Evolutionary conservation across 2,797 vertebrate genomes (phyloP), one percentile per base, ranked within the genome.

Genomic region (Novumbra hubbsi): DNA sequence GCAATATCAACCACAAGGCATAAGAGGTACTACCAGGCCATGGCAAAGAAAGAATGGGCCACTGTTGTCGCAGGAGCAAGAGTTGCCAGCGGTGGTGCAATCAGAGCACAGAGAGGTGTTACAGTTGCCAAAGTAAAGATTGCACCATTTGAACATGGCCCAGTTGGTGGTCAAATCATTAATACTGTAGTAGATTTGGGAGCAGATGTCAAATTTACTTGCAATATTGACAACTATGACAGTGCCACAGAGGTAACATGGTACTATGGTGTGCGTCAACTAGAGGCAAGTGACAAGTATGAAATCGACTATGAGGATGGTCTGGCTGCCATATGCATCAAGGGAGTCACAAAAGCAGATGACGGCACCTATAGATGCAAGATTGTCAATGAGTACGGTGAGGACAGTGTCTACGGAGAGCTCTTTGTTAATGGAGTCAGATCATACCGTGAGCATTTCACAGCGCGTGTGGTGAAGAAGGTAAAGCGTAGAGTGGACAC

Each of bases 321-420:
- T 24, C 87, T 97, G 81, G 96, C 98, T 76, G 94, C 93, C 27
- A 95, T 99, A 81, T 95, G 94, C 8, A 85, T 99, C 82, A 95
- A 96, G 89, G 95, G 95, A 49, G 92, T 98, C 78, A 93, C 91
- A 73, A 97, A 93, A 91, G 90, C 96, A 0, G 97, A 99, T 79
- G 96, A 99, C 57, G 97, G 98, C 73, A 99, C 95, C 24, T 99
- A 99, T 86, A 94, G 97, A 87, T 99, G 98, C 90, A 99, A 99
- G 88, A 92, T 95, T 75, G 93, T 95, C 77, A 99, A 99, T 76
- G 97, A 98, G 87, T 99, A 98, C 0, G 97, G 98, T 67, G 98
- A 99, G 88, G 96, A 97, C 84, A 99, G 98, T 76, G 95, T 93
- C 76, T 98, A 99, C 0, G 95, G 93, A 76, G 98, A 99, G 88